These are phyloP conservation scores for Ptilodon capucinus DNA, from an alignment of 2,888 invertebrate genomes.

Conservation along the genomic window DNA sequence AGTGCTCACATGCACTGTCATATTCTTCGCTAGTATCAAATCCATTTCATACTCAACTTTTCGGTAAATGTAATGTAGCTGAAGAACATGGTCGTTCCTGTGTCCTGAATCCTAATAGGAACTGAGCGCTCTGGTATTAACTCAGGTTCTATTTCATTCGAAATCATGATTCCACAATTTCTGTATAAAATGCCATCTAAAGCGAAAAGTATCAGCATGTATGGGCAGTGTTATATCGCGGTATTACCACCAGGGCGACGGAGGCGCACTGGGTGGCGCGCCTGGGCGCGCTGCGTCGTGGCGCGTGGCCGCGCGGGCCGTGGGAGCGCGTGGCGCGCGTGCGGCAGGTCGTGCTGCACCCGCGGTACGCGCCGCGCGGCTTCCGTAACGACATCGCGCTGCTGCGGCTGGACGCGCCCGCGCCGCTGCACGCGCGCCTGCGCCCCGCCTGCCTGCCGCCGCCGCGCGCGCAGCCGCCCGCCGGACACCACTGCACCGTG, in stretches of 20 bases:
- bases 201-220: not conserved
- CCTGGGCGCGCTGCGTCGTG: constrained; percentile 88
- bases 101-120: too few species aligned
- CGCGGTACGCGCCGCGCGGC: constrained; percentile 88
- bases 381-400: constrained; percentile 91
- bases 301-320: constrained; percentile 88
- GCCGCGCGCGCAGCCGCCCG: constrained; percentile 80
- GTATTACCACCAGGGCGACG: constrained; percentile 79
- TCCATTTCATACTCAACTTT: too few species aligned
- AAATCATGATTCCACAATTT: too few species aligned
- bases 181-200: too few species aligned
- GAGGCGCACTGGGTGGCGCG: constrained; percentile 91
- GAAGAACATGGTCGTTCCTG: too few species aligned
- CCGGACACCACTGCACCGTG: constrained; percentile 88
- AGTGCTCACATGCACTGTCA: too few species aligned
- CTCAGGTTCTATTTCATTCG: too few species aligned
- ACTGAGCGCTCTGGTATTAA: too few species aligned
- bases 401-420: constrained; percentile 80
- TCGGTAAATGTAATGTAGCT: too few species aligned
- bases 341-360: constrained; percentile 86
- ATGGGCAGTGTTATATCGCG: not conserved
- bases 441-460: constrained; percentile 81
- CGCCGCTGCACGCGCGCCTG: constrained; percentile 78
- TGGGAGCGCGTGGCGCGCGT: constrained; percentile 88
- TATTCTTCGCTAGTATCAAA: too few species aligned